A percentile compares a stretch with the other conserved stretches of the same genome.
Evolutionary conservation across 2,888 invertebrate genomes (phyloP).

Genomic region (Perizoma flavofasciatum): DNA sequence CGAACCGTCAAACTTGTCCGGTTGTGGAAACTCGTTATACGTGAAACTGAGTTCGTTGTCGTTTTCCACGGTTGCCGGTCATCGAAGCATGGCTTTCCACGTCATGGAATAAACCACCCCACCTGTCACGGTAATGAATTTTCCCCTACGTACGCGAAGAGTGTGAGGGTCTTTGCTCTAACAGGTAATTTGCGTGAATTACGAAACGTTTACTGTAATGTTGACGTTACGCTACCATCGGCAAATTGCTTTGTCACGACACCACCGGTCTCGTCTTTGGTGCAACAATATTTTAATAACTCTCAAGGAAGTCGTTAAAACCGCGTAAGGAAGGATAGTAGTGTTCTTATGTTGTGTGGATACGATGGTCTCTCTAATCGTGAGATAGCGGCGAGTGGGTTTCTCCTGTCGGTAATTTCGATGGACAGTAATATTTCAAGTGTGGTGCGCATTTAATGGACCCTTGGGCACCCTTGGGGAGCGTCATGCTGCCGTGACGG

Average conservation of each 20-base stretch:
- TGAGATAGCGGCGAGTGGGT: slow-evolving; percentile 38
- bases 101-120: slow-evolving; percentile 78
- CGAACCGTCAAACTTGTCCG: slow-evolving; percentile 18
- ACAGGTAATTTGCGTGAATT: slow-evolving; percentile 38
- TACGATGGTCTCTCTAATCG: slow-evolving; percentile 40
- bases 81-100: slow-evolving; percentile 72
- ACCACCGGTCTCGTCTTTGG: slow-evolving; percentile 27
- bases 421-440: slow-evolving; percentile 43
- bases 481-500: slow-evolving; percentile 48
- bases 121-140: slow-evolving; percentile 76
- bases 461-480: slow-evolving; percentile 70
- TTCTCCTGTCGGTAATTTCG: slow-evolving; percentile 37
- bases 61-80: slow-evolving; percentile 64
- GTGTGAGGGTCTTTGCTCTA: slow-evolving; percentile 34
- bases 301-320: slow-evolving; percentile 35
- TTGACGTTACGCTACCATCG: slow-evolving; percentile 40
- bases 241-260: slow-evolving; percentile 41
- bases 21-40: slow-evolving; percentile 51
- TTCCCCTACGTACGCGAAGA: slow-evolving; percentile 29
- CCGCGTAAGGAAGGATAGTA: slow-evolving; percentile 14
- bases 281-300: slow-evolving; percentile 30
- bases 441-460: slow-evolving; percentile 67
- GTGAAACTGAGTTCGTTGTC: slow-evolving; percentile 57
- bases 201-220: slow-evolving; percentile 43
- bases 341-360: slow-evolving; percentile 25